Conservation (phyloP, 2,888 invertebrate genomes). For the Adineta ricciae region DNA sequence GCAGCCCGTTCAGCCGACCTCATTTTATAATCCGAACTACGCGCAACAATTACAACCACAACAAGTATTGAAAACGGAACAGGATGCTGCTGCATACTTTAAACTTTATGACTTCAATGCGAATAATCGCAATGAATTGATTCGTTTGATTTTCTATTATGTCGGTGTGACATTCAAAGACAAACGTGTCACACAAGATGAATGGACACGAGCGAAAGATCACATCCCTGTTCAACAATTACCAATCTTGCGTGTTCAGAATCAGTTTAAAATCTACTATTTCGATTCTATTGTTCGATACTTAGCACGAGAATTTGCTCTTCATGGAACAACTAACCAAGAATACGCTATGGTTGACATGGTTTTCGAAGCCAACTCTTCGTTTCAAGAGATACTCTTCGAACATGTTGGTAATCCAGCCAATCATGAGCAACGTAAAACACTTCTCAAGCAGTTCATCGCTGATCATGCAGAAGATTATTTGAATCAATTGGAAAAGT, state of each 20-base stretch:
- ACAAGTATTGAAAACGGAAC: background rate
- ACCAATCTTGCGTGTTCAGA: background rate
- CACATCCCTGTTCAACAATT: background rate
- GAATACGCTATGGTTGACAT: background rate
- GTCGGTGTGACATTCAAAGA: background rate
- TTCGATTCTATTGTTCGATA: background rate
- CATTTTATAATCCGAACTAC: background rate
- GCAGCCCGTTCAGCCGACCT: no score
- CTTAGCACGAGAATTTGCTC: background rate
- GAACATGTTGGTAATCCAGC: background rate
- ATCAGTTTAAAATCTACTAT: background rate
- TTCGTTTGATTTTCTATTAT: background rate
- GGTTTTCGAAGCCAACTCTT: background rate
- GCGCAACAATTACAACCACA: background rate
- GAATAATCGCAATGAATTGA: background rate
- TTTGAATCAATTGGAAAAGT: conserved; percentile 1
- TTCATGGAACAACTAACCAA: background rate
- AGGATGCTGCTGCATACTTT: background rate
- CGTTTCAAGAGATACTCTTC: background rate
- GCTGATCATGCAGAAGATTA: background rate
- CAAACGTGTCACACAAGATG: background rate
- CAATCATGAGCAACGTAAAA: background rate
- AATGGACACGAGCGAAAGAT: background rate
- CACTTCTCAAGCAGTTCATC: background rate
- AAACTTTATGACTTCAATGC: background rate